Evolutionary conservation across 2,113 vertebrate species (phyloP), one percentile per base, ranked within the genome.

Genomic region (Grammomys dolichurus): DNA sequence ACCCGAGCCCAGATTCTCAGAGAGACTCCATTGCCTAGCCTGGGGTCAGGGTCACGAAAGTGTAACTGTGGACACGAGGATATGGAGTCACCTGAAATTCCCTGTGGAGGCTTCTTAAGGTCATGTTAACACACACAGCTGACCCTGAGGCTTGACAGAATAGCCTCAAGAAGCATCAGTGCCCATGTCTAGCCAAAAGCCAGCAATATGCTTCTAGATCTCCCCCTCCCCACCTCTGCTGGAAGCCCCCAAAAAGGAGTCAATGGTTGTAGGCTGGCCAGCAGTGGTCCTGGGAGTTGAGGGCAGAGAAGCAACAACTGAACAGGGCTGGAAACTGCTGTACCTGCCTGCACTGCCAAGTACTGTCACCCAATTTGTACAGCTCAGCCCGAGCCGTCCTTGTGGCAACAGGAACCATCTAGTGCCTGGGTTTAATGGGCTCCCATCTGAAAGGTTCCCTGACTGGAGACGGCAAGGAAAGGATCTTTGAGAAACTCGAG

Each of bases 401-500:
- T 43, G 4, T 48, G 43, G 19, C 43, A 26, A 69, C 46, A 67
- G 75, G 46, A 12, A 33, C 17, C 72, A 33, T 85, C 63, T 19
- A 65, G n/a, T 85, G 36, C 4, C 72, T 7, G 70, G 40, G 26
- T 76, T 46, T 43, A 78, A 89, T 16, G 2, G n/a, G 31, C 48
- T 75, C 77, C 54, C 48, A 77, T 17, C n/a, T 43, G 16, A 78
- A 19, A 8, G 28, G 69, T 4, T 60, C 58, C n/a, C 24, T 73
- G 13, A 20, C 3, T 4, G 3, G 7, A 46, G 24, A 9, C 1
- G 13, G 48, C 4, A 26, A 40, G 24, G 40, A 58, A 3, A 14
- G 56, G 8, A 65, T 51, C 54, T 28, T 0, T 17, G 16, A 80
- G 65, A 1, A 58, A 33, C 36, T 58, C 26, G 12, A 33, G 24